Conservation (phyloP, 1,140 invertebrate genomes). For the Cydia pomonella region DNA sequence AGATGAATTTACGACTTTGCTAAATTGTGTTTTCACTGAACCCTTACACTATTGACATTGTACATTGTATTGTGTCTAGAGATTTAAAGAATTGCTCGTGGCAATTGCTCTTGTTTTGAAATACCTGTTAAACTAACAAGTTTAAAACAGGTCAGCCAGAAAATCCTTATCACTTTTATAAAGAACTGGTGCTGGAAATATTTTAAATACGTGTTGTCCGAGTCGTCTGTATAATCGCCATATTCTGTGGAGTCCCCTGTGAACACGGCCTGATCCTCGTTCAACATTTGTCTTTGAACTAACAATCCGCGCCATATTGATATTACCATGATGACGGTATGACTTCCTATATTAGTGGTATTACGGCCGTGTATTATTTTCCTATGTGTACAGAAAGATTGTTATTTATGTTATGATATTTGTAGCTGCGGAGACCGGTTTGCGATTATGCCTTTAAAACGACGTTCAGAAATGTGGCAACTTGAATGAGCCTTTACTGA, state of each 20-base stretch:
- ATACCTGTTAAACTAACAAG: too few species aligned
- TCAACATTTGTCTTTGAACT: not conserved
- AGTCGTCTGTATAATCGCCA: not conserved
- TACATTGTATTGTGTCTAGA: too few species aligned
- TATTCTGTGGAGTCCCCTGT: not conserved
- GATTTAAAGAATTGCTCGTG: too few species aligned
- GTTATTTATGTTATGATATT: constrained; percentile 26
- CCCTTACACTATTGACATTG: too few species aligned
- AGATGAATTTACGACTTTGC: too few species aligned
- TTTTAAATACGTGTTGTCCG: not conserved
- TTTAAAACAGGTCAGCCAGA: too few species aligned
- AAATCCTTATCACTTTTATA: not conserved
- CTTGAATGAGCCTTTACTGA: not conserved
- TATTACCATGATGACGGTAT: constrained; percentile 31
- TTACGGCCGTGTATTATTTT: constrained; percentile 32
- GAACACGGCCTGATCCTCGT: not conserved
- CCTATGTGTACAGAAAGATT: constrained; percentile 32
- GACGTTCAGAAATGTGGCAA: not conserved
- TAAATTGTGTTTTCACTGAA: too few species aligned
- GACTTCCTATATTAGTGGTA: constrained; percentile 32
- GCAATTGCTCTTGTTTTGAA: too few species aligned
- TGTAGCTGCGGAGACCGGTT: not conserved
- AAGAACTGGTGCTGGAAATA: not conserved
- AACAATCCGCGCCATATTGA: constrained; percentile 29
- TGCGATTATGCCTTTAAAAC: not conserved